Evolutionary conservation across 2,888 invertebrate species (phyloP).

Genomic region (Cylloceria caligata): DNA sequence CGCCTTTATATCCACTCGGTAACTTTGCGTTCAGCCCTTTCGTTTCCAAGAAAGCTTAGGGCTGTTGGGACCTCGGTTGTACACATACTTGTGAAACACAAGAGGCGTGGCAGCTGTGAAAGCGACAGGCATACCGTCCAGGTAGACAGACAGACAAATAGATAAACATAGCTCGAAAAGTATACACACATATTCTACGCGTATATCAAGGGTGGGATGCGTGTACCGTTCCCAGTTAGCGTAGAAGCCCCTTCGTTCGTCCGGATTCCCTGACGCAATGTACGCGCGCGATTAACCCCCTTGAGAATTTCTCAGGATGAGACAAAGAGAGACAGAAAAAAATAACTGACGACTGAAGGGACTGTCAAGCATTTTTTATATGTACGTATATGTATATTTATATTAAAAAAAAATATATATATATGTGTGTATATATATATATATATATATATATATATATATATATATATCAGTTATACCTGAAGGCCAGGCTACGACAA

Average conservation of each 20-base stretch:
- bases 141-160: slow-evolving; percentile 35
- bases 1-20: not conserved
- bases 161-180: slow-evolving; percentile 32
- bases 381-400: too few relatives aligned
- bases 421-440: too few relatives aligned
- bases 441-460: too few relatives aligned
- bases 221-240: slow-evolving; percentile 13
- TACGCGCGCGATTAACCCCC: slow-evolving; percentile 73
- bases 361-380: not conserved
- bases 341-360: not conserved
- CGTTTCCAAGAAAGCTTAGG: not conserved
- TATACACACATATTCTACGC: slow-evolving; percentile 7
- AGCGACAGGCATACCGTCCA: slow-evolving; percentile 24
- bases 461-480: too few relatives aligned
- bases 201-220: slow-evolving; percentile 6
- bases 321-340: slow-evolving; percentile 30
- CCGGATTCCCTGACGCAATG: slow-evolving; percentile 12
- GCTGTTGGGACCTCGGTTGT: not conserved
- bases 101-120: slow-evolving; percentile 57
- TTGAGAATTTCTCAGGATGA: slow-evolving; percentile 60
- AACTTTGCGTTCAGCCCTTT: not conserved
- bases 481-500: not conserved
- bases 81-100: slow-evolving; percentile 15
- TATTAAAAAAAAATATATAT: too few relatives aligned
- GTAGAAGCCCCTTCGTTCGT: slow-evolving; percentile 12